Evolutionary conservation across 2,888 invertebrate species (phyloP).

Genomic region (Chrysomela aeneicollis): DNA sequence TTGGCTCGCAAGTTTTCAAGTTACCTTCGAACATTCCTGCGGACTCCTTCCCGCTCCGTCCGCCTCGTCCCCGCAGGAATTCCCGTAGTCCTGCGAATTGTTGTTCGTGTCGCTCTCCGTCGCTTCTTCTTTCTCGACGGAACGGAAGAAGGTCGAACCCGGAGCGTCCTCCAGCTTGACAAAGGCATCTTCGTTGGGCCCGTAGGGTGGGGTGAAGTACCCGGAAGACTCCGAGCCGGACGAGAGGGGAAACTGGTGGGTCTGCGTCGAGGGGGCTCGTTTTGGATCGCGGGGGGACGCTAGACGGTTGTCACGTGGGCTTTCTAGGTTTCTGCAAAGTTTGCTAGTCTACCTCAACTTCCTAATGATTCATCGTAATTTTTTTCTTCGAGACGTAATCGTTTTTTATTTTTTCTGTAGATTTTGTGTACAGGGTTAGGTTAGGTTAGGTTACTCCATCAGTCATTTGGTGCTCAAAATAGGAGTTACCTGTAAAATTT

Average conservation of each 20-base stretch:
- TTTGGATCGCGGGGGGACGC: constrained; percentile 33
- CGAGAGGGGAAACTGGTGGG: constrained; percentile 44
- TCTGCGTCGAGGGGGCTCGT: not conserved
- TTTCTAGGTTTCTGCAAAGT: not conserved
- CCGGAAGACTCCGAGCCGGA: constrained; percentile 61
- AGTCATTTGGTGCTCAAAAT: too few relatives aligned
- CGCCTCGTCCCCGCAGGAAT: constrained; percentile 2
- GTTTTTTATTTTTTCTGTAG: too few relatives aligned
- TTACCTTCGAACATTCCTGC: not conserved
- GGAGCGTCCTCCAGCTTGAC: constrained; percentile 41
- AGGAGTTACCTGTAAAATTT: too few relatives aligned
- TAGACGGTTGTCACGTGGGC: constrained; percentile 26
- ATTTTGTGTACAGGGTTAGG: too few relatives aligned
- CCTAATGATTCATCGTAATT: too few relatives aligned
- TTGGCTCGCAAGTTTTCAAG: too few relatives aligned
- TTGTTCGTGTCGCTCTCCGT: constrained; percentile 34
- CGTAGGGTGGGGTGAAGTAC: constrained; percentile 60
- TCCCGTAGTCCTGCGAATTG: constrained; percentile 27
- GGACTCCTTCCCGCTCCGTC: not conserved
- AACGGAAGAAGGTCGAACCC: constrained; percentile 21
- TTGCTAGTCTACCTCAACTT: too few relatives aligned
- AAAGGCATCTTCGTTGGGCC: constrained; percentile 47
- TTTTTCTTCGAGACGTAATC: too few relatives aligned
- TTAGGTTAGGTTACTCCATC: too few relatives aligned
- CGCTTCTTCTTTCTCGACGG: constrained; percentile 31